Evolutionary conservation across 2,888 invertebrate species (phyloP).

Genomic region (Cybosia mesomella): DNA sequence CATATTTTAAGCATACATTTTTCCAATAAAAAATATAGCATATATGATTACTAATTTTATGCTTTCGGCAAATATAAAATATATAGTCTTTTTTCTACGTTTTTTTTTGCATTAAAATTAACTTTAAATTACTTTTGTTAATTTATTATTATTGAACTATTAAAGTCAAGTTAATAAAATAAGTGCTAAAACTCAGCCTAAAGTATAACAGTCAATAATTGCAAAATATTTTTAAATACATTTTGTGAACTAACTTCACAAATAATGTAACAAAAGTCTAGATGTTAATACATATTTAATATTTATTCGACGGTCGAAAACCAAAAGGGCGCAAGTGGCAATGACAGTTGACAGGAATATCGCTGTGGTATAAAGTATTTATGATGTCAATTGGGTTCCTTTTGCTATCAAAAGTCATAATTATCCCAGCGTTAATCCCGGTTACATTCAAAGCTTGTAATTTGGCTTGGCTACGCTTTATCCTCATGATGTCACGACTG

Average conservation of each 20-base stretch:
- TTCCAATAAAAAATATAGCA: conserved; percentile 3
- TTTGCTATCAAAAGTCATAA: no score
- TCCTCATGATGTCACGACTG: neutral
- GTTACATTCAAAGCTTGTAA: neutral
- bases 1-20: neutral
- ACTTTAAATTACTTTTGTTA: neutral
- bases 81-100: conserved; percentile 14
- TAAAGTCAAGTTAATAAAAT: conserved; percentile 17
- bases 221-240: conserved; percentile 27
- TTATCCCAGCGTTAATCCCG: no score
- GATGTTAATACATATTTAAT: neutral
- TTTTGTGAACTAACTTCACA: conserved; percentile 19
- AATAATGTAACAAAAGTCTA: conserved; percentile 1
- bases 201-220: conserved; percentile 24
- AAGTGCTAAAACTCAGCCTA: conserved; percentile 26
- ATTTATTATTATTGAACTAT: conserved; percentile 5
- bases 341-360: neutral
- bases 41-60: neutral
- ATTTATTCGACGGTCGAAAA: neutral
- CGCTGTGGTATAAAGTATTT: no score
- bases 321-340: neutral
- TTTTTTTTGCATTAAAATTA: conserved; percentile 8
- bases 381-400: no score
- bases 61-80: conserved; percentile 18
- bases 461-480: no score